These are phyloP conservation scores for Cephalopachus bancanus DNA, from an alignment of 2,797 vertebrate genomes.

Conservation along the genomic window DNA sequence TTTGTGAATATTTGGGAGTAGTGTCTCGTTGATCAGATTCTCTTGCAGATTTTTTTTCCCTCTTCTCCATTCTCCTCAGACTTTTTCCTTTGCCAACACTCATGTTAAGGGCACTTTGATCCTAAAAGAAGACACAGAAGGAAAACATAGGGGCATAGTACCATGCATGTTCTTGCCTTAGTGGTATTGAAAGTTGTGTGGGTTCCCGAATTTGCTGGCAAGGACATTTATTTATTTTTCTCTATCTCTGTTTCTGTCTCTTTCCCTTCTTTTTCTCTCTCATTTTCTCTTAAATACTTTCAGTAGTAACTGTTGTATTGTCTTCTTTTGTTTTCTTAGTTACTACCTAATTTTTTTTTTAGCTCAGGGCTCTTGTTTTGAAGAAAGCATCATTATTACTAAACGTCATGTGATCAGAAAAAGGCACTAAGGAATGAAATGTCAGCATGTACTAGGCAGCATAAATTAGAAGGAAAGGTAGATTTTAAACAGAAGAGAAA, in stretches of 20 bases:
- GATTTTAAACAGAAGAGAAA: conserved; percentile 51
- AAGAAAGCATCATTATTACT: conserved; percentile 39
- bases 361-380: background rate
- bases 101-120: background rate
- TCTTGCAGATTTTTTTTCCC: background rate
- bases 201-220: background rate
- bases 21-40: background rate
- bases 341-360: background rate
- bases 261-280: background rate
- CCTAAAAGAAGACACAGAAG: background rate
- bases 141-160: background rate
- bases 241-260: too few species aligned
- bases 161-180: background rate
- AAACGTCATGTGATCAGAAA: background rate
- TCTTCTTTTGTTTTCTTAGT: background rate
- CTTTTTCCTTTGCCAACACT: background rate
- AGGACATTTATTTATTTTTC: background rate
- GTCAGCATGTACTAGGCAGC: background rate
- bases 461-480: background rate
- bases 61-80: background rate
- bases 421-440: background rate
- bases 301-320: background rate
- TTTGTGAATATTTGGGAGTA: background rate
- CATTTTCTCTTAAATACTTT: background rate
- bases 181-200: background rate